Conservation (phyloP, 92 coral and sea anemone genomes). For the Galaxea fascicularis region DNA sequence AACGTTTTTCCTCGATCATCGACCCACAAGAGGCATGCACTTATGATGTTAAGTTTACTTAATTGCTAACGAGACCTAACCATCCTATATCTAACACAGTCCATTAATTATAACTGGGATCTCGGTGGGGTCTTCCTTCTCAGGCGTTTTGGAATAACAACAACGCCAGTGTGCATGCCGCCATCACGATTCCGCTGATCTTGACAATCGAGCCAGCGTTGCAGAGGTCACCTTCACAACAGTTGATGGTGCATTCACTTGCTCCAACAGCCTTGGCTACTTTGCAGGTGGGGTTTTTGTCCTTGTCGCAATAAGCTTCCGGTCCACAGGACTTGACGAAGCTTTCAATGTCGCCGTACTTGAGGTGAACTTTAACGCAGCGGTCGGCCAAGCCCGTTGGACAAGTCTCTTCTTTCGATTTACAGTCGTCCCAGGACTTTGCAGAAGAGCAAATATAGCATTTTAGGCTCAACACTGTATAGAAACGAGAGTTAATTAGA, state of each 20-base stretch:
- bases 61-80: no score
- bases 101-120: no score
- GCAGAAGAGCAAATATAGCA: background rate
- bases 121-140: background rate
- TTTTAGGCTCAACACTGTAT: background rate
- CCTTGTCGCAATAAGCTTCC: background rate
- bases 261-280: background rate
- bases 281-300: background rate
- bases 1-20: no score
- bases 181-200: background rate
- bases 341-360: background rate
- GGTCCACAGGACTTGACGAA: background rate
- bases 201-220: background rate
- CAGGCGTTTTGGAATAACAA: background rate
- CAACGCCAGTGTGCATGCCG: background rate
- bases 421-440: background rate
- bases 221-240: constrained; percentile 14
- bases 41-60: no score
- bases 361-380: constrained; percentile 2
- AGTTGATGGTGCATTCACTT: background rate
- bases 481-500: background rate
- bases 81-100: no score
- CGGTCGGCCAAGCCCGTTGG: background rate
- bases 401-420: background rate
- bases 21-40: no score